Evolutionary conservation across 2,888 invertebrate genomes (phyloP), one percentile per base, ranked within the genome.

Genomic region (Caenorhabditis drosophilae): DNA sequence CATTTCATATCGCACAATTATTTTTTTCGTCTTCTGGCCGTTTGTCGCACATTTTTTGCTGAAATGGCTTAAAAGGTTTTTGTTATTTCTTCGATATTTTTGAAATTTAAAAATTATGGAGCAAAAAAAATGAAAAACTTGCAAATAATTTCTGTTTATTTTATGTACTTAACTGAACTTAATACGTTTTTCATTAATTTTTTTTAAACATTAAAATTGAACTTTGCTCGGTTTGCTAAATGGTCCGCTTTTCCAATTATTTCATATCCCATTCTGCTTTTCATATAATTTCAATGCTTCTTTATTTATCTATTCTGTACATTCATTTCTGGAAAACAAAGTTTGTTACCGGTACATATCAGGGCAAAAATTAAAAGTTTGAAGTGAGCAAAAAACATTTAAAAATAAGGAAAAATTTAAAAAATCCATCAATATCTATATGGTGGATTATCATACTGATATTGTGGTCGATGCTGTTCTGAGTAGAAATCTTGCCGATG

Each of bases 1-100:
- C 12, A 53, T 53, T 16, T 60, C 67, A 25, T 71, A 66, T 59
- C 31, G 38, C 16, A 50, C 61, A 1, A 48, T 68, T 1, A 45
- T 68, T n/a, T 68, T 67, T 46, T 66, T 71, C 40, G 48, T 71
- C 1, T 45, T 71, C 31, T 71, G 71, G 71, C 71, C 71, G 4
- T 68, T 71, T 48, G 48, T 71, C 3, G 64, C 62, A 20, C 53
- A 68, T 36, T 54, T 68, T 26, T 31, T 71, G 25, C 40, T 67
- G 20, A 52, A 55, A 60, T 77, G 67, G 67, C 46, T 70, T 18
- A 42, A 46, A 0, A 41, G 60, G 27, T 57, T 66, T 38, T 35
- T 66, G 18, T 25, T 20, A 26, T 52, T 41, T 26, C 35, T 50
- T 31, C n/a, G n/a, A n/a, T n/a, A n/a, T n/a, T n/a, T n/a, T n/a